phyloP scores from a whole-genome alignment of 2,113 vertebrate species.

The Dermatemys mawii region DNA sequence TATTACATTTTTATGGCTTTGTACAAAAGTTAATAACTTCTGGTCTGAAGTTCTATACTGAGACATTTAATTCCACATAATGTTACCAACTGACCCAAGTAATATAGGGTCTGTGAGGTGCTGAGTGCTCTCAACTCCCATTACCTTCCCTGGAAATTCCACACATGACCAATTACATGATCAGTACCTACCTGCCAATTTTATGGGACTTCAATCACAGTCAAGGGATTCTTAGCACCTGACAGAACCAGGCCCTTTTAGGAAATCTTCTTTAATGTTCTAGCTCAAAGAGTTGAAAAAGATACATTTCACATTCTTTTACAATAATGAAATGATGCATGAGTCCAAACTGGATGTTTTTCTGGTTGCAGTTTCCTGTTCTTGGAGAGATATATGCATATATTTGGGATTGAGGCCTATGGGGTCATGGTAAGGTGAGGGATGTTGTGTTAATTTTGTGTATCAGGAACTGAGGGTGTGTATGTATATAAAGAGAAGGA shows the following conservation, averaged over 20 bases:
- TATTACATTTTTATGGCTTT: constrained; percentile 42
- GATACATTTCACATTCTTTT: constrained; percentile 14
- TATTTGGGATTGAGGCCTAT: not conserved
- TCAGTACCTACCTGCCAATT: not conserved
- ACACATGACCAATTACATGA: not conserved
- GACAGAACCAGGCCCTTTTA: not conserved
- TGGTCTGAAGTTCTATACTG: constrained; percentile 50
- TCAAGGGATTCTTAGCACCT: not conserved
- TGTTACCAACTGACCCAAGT: constrained; percentile 39
- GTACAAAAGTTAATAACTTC: constrained; percentile 57
- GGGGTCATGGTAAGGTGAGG: not conserved
- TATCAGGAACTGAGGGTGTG: not conserved
- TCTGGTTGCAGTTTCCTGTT: not conserved
- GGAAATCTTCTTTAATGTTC: constrained; percentile 29
- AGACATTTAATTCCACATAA: constrained; percentile 47
- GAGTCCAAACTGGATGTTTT: not conserved
- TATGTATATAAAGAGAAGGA: too few relatives aligned
- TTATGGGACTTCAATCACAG: not conserved
- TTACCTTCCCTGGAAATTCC: not conserved
- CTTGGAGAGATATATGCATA: not conserved
- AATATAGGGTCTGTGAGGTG: not conserved
- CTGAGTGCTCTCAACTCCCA: not conserved
- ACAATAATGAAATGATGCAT: constrained; percentile 2
- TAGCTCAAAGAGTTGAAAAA: constrained; percentile 12
- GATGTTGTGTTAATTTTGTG: not conserved